Evolutionary conservation across 2,888 invertebrate genomes (phyloP), one percentile per base, ranked within the genome.

Genomic region (Helleia helle): DNA sequence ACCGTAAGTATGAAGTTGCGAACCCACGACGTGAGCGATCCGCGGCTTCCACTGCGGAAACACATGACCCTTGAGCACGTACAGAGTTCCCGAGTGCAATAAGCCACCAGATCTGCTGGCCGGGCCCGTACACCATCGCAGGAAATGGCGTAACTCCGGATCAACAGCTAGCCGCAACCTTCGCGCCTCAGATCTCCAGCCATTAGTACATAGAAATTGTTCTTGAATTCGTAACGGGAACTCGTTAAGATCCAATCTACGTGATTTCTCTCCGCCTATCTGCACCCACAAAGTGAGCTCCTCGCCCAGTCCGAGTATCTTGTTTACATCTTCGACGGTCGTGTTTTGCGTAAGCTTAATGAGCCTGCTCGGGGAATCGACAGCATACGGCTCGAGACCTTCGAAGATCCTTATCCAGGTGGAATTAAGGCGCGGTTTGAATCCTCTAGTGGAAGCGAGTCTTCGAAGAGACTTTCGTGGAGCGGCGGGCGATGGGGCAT

Each of bases 31-130:
- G 50, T 88, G 86, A 24, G 89, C 79, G 18, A 86, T 80, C 49
- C 89, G 77, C 39, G 87, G 80, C 60, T 88, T 88, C 90, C 90
- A 90, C 60, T 90, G 90, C 26, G 90, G 90, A 52, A 90, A 89
- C 36, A 90, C 90, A 50, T 90, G 85, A 31, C 90, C 90, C 64
- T 90, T 90, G 37, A 90, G 67, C 31, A 90, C 84, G 50, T 88
- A 75, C 31, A 88, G 65, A 41, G 87, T 87, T 15, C 87, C 81
- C 39, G 88, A 84, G 22, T 65, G 64, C 9, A 71, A 49, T 3
- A 79, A 68, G 25, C 76, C 87, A 27, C 83, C 68, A 6, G 79
- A 71, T 2, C 81, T 74, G 1, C 75, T 74, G 13, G 86, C 76
- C 12, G 89, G 89, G 5, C 89, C 90, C 6, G 87, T 83, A 55